Percentiles rank a stretch among this genome's conserved stretches.
phyloP scores from a whole-genome alignment of 2,113 vertebrate genomes.

The Gadus macrocephalus region DNA sequence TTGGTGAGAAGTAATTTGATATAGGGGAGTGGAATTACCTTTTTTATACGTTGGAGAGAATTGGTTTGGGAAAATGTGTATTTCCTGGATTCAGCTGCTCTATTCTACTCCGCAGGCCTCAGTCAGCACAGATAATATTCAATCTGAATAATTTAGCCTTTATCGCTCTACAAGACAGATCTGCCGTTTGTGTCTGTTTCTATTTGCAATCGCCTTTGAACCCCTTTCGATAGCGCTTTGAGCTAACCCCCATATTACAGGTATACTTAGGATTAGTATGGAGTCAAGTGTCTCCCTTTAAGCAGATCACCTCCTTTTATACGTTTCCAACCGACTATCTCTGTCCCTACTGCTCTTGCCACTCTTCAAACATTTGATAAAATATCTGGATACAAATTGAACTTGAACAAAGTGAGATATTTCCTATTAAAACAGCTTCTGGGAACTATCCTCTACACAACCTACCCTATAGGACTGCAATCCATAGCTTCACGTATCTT shows the following conservation, averaged over 20 bases:
- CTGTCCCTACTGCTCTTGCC: not conserved
- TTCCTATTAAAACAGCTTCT: slow-evolving; percentile 6
- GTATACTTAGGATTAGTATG: not conserved
- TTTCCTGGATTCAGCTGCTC: too few species aligned
- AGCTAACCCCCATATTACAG: not conserved
- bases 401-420: slow-evolving; percentile 4
- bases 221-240: not conserved
- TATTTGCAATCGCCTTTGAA: not conserved
- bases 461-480: not conserved
- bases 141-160: not conserved
- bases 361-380: not conserved
- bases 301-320: not conserved
- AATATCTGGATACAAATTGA: slow-evolving; percentile 14
- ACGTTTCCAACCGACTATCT: not conserved
- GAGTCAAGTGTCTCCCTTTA: not conserved
- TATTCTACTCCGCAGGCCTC: too few species aligned
- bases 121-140: not conserved
- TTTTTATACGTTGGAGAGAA: too few species aligned
- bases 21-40: too few species aligned
- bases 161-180: slow-evolving; percentile 2
- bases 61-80: too few species aligned
- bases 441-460: not conserved
- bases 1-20: too few species aligned
- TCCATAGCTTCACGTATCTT: not conserved
- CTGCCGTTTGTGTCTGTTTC: not conserved